These are phyloP conservation scores for Lagopus leucura DNA, from an alignment of 2,113 vertebrate genomes.

Conservation along the genomic window DNA sequence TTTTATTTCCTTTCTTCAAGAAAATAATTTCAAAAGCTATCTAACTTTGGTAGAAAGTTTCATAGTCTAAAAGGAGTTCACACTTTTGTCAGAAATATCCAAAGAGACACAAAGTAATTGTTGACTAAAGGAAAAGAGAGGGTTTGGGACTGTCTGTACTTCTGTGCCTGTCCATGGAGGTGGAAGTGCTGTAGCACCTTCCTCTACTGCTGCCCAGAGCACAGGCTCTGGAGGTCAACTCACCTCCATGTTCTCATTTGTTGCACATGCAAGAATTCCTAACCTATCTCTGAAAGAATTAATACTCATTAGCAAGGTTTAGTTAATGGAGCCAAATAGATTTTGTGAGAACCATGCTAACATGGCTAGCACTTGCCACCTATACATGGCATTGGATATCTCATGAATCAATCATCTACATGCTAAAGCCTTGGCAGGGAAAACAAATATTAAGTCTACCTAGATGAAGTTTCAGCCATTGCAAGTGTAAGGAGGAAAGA, in stretches of 20 bases:
- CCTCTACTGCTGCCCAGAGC: accelerated
- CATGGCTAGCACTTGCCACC: neutral
- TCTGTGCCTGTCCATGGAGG: accelerated
- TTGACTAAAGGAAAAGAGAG: neutral
- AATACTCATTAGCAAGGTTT: neutral
- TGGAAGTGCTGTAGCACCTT: neutral
- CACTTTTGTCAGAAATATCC: neutral
- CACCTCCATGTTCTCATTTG: neutral
- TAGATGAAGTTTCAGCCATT: neutral
- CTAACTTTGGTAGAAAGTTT: neutral
- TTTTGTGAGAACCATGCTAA: neutral
- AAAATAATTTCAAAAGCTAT: neutral
- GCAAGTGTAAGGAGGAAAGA: neutral
- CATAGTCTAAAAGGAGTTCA: neutral
- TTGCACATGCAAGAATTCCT: neutral
- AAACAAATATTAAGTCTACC: neutral
- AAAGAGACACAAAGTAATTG: accelerated
- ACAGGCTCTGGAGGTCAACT: neutral
- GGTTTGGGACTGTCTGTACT: neutral
- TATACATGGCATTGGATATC: neutral
- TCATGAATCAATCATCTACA: neutral
- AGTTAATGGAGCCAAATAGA: neutral
- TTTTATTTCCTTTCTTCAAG: neutral
- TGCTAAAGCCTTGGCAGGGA: neutral
- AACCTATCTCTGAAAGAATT: neutral